Evolutionary conservation across 2,113 vertebrate genomes (phyloP).

Genomic region (Strix aluco): DNA sequence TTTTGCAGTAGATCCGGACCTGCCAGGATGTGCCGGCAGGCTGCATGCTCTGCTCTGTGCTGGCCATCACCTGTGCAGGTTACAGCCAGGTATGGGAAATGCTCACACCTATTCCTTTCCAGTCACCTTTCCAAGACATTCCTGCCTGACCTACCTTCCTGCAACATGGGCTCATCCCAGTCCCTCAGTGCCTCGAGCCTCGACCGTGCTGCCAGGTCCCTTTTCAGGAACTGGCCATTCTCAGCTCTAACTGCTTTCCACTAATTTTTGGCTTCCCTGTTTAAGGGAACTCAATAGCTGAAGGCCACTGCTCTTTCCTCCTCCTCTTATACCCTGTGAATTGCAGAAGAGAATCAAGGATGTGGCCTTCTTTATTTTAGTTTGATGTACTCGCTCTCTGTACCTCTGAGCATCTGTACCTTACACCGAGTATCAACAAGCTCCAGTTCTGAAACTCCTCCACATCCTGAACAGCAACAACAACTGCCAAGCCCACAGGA

Average conservation of each 20-base stretch:
- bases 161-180: fast-evolving
- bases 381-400: not conserved
- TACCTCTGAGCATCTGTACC: not conserved
- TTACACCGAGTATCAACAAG: not conserved
- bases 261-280: not conserved
- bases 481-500: not conserved
- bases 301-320: not conserved
- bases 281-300: not conserved
- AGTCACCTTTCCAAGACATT: not conserved
- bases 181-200: not conserved
- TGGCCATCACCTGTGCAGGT: not conserved
- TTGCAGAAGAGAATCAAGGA: not conserved
- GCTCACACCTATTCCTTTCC: not conserved
- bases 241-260: not conserved
- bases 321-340: not conserved
- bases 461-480: not conserved
- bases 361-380: not conserved
- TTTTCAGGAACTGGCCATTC: not conserved
- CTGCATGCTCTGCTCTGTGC: too few relatives aligned
- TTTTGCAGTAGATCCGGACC: not conserved
- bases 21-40: not conserved
- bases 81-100: not conserved
- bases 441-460: not conserved
- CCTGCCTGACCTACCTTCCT: not conserved
- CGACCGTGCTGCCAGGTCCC: fast-evolving